Percentiles rank a stretch among this genome's conserved stretches.
phyloP scores from a whole-genome alignment of 2,888 invertebrate genomes.

The Clusia tigrina region DNA sequence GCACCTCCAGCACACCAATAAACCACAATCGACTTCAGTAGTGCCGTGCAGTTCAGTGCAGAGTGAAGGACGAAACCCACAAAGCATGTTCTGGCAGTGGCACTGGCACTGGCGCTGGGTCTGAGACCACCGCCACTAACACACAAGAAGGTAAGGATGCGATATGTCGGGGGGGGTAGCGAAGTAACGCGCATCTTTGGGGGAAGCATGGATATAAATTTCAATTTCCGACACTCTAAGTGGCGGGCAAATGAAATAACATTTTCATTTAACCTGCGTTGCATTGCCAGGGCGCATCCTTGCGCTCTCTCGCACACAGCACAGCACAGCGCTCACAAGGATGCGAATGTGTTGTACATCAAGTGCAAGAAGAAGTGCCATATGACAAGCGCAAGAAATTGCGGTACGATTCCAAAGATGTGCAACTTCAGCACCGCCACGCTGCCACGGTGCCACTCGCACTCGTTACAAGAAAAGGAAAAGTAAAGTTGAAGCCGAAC shows the following conservation, averaged over 20 bases:
- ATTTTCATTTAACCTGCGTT: slow-evolving; percentile 57
- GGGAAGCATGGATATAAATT: slow-evolving; percentile 57
- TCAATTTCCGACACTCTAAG: slow-evolving; percentile 50
- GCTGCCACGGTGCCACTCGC: background rate
- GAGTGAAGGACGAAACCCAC: too few relatives aligned
- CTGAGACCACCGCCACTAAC: too few relatives aligned
- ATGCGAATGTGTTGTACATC: background rate
- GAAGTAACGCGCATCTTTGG: slow-evolving; percentile 17
- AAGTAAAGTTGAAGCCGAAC: background rate
- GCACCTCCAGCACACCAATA: slow-evolving; percentile 24
- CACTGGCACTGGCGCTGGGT: too few relatives aligned
- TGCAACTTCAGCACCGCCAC: background rate
- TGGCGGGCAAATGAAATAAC: slow-evolving; percentile 49
- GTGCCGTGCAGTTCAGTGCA: too few relatives aligned
- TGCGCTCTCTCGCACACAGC: slow-evolving; percentile 21
- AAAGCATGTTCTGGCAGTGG: too few relatives aligned
- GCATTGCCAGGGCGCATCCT: slow-evolving; percentile 43
- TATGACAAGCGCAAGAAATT: slow-evolving; percentile 1
- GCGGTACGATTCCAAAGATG: too few relatives aligned
- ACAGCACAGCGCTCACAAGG: background rate
- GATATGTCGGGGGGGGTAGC: too few relatives aligned
- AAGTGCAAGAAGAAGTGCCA: background rate
- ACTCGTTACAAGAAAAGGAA: background rate
- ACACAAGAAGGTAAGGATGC: background rate
- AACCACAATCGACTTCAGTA: slow-evolving; percentile 29